These are phyloP conservation scores for Cynodonichthys magdalenae DNA, from an alignment of 2,797 vertebrate genomes.

Conservation along the genomic window DNA sequence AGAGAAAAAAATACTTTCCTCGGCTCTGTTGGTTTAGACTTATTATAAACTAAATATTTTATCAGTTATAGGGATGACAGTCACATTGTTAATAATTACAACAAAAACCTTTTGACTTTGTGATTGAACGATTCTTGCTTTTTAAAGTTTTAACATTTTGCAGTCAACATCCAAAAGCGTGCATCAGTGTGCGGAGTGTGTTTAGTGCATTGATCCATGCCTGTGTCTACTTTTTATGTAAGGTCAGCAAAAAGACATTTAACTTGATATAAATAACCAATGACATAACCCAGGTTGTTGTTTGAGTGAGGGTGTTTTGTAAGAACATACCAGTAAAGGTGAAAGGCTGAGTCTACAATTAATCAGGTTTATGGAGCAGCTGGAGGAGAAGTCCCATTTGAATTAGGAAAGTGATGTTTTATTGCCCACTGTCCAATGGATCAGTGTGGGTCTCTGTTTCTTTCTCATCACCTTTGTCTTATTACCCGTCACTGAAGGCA, in stretches of 20 bases:
- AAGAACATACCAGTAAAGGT: conserved; percentile 2
- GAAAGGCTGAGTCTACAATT: conserved; percentile 31
- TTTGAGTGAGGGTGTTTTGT: conserved; percentile 14
- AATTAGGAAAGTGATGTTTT: conserved; percentile 23
- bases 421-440: conserved; percentile 4
- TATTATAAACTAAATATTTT: not conserved
- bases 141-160: not conserved
- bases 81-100: not conserved
- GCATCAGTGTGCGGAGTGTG: not conserved
- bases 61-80: no score
- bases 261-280: conserved; percentile 27
- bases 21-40: not conserved
- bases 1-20: not conserved
- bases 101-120: not conserved
- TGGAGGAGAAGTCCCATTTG: conserved; percentile 29
- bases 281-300: conserved; percentile 34
- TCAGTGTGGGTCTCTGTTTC: not conserved
- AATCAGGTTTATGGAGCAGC: conserved; percentile 41
- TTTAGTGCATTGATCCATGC: not conserved
- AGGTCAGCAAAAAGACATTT: conserved; percentile 8
- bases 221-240: conserved; percentile 1
- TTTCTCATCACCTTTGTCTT: no score
- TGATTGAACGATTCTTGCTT: not conserved
- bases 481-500: no score
- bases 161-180: not conserved